Percentiles rank a stretch among this genome's conserved stretches.
phyloP scores from a whole-genome alignment of 1,140 invertebrate species.

The Diorhabda sublineata region DNA sequence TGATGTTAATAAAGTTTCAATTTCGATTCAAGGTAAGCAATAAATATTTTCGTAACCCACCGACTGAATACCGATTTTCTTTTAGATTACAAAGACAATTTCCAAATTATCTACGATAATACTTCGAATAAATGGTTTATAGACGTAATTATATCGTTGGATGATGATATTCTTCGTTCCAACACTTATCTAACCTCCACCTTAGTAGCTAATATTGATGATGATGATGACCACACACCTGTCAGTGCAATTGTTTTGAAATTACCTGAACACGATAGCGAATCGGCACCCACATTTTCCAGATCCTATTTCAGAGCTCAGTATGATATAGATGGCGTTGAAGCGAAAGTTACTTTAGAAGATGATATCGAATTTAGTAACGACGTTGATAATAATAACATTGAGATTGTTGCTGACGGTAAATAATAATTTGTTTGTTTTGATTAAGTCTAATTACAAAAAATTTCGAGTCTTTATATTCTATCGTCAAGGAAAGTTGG shows the following conservation, averaged over 20 bases:
- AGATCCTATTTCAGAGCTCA: constrained; percentile 4
- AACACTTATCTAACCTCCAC: constrained; percentile 3
- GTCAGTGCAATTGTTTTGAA: constrained; percentile 19
- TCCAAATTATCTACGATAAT: background rate
- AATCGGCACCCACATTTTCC: constrained; percentile 8
- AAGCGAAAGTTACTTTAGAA: background rate
- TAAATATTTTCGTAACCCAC: background rate
- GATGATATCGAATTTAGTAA: background rate
- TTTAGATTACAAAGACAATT: background rate
- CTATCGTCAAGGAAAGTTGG: too few relatives aligned
- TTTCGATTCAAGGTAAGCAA: constrained; percentile 2
- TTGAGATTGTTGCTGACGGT: background rate
- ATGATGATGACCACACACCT: background rate
- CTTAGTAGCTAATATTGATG: constrained; percentile 7
- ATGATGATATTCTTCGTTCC: background rate
- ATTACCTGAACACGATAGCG: constrained; percentile 16
- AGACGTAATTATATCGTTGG: background rate
- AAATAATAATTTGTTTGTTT: background rate
- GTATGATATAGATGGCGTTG: background rate
- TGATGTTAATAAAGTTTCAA: background rate
- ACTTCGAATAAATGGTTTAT: constrained; percentile 1
- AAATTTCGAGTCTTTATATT: too few relatives aligned
- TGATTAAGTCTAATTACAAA: too few relatives aligned
- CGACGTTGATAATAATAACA: background rate
- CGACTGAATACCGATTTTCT: background rate